Evolutionary conservation across 2,113 vertebrate genomes (phyloP).

Genomic region (Spea multiplicata): DNA sequence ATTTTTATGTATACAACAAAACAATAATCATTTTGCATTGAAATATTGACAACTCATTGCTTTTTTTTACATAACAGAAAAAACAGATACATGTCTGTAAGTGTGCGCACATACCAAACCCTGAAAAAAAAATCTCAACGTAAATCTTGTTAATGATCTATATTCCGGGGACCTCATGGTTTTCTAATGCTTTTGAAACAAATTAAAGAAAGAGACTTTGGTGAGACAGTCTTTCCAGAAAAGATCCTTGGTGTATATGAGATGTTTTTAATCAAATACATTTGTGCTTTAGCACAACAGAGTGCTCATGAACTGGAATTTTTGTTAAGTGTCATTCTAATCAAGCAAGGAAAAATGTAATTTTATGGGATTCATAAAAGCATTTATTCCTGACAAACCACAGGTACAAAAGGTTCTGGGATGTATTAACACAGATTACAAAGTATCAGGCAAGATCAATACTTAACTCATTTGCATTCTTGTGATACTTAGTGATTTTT

Average conservation of each 20-base stretch:
- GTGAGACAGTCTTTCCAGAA: conserved; percentile 29
- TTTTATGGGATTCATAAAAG: conserved; percentile 64
- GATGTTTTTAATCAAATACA: not conserved
- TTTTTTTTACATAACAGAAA: not conserved
- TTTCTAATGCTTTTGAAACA: not conserved
- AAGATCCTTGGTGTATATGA: conserved; percentile 15
- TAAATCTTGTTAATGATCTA: too few relatives aligned
- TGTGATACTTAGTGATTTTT: conserved; percentile 75
- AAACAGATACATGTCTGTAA: not conserved
- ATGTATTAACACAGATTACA: conserved; percentile 83
- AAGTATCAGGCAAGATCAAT: conserved; percentile 80
- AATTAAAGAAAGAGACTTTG: conserved; percentile 30
- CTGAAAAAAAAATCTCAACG: too few relatives aligned
- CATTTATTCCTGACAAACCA: conserved; percentile 69
- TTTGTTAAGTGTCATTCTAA: conserved; percentile 51
- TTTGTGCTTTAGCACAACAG: conserved; percentile 55
- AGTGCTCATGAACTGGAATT: conserved; percentile 29
- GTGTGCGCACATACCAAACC: too few relatives aligned
- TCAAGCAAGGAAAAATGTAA: conserved; percentile 54
- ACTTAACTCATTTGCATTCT: conserved; percentile 80
- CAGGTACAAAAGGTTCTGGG: conserved; percentile 77
- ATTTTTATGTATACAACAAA: conserved; percentile 14
- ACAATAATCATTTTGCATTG: conserved; percentile 6
- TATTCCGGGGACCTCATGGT: too few relatives aligned
- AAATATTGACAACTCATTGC: conserved; percentile 13